Percentiles rank a stretch among this genome's conserved stretches.
Evolutionary conservation across 2,113 vertebrate species (phyloP).

Genomic region (Telmatochromis sp.): DNA sequence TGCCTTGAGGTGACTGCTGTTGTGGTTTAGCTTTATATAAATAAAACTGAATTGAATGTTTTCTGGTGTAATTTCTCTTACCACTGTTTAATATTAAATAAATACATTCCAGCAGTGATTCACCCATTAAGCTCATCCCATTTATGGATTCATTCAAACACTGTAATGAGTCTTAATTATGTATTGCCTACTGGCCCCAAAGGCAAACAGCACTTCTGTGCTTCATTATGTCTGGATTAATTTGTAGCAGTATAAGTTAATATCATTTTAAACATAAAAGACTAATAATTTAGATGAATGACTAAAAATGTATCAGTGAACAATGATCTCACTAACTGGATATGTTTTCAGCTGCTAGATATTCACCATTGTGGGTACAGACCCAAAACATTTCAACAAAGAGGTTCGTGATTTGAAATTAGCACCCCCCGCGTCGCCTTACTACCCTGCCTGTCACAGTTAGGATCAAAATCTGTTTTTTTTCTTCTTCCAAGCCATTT

Average conservation of each 20-base stretch:
- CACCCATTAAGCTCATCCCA: not conserved
- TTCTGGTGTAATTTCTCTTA: not conserved
- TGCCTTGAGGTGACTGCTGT: not conserved
- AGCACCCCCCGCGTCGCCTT: not conserved
- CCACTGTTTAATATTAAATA: not conserved
- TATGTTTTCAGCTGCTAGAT: not conserved
- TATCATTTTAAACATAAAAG: not conserved
- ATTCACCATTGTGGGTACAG: not conserved
- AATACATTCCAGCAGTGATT: not conserved
- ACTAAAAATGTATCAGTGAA: not conserved
- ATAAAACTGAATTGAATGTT: not conserved
- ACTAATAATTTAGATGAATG: not conserved
- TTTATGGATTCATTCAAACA: not conserved
- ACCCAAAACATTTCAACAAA: not conserved
- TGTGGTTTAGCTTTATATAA: not conserved
- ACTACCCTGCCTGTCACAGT: not conserved
- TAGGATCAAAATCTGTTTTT: conserved; percentile 19
- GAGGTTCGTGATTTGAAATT: not conserved
- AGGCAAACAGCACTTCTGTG: not conserved
- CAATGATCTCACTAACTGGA: not conserved
- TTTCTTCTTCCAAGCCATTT: not conserved
- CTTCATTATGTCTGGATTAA: not conserved
- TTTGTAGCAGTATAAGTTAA: not conserved
- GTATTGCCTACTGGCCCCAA: not conserved
- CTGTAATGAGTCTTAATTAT: not conserved